Base-by-base conservation (phyloP, 2,113 vertebrate species). In the Donacobius atricapilla region DNA sequence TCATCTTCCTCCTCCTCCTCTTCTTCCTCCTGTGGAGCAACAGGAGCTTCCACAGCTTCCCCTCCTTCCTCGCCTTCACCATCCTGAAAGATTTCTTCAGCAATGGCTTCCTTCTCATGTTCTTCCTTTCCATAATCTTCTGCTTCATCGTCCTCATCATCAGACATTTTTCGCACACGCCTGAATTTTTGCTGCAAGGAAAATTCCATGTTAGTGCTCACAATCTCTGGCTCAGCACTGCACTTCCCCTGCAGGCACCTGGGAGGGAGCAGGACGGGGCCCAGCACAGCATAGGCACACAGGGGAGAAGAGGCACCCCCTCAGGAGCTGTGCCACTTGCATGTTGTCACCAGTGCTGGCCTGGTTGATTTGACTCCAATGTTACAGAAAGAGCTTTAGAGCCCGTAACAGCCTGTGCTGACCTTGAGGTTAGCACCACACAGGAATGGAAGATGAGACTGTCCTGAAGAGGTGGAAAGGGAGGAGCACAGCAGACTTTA, bases 71-170 rank as follows among this genome's bases (percentile, higher is more conserved):
- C 99, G 15, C 98, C 98, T 78, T 99, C 99, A 7, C 98, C 99
- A 69, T 99, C 99, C 79, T 99, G 99, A 96, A 99, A 99, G 95
- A 99, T 99, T 93, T 99, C 99, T 79, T 99, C 99, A 9, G 99
- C 99, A 58, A 99, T 99, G 76, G 98, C 97, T 95, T 99, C 99
- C 95, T 99, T 99, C 82, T 99, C 99, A 0, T 99, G 98, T 18
- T 98, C 98, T n/a, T 98, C 98, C 60, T 98, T 98, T 51, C 98
- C 98, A 65, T 97, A 98, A 64, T 99, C 98, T 44, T 98, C 98
- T 51, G 98, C 98, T 25, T 99, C 99, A 2, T 99, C 99, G 4
- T 99, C 99, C 84, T 99, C 99, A 44, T 99, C 99, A 45, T 99
- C 99, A 0, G 99, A 99, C 98, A 99, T 99, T 77, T 98, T 99